phyloP scores from a whole-genome alignment of 2,888 invertebrate genomes.

The Chrysomela aeneicollis region DNA sequence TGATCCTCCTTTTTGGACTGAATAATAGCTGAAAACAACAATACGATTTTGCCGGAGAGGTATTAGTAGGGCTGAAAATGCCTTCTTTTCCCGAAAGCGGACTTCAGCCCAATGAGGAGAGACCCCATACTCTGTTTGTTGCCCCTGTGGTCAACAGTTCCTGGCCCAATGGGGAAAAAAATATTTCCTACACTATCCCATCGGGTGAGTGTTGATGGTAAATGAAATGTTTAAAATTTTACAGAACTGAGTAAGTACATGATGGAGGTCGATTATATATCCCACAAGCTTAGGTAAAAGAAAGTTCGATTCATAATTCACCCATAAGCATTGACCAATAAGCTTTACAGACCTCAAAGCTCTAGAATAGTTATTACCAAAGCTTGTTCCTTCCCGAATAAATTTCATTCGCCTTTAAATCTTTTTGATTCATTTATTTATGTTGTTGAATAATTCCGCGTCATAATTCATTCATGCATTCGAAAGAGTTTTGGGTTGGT shows the following conservation, averaged over 20 bases:
- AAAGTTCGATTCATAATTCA: too few relatives aligned
- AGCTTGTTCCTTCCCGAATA: too few relatives aligned
- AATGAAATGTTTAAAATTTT: background rate
- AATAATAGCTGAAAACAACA: background rate
- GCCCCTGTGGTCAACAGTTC: constrained; percentile 55
- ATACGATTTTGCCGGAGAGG: background rate
- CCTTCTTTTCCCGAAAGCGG: constrained; percentile 51
- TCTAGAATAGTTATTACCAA: too few relatives aligned
- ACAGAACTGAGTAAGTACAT: background rate
- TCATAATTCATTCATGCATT: too few relatives aligned
- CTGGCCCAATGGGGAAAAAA: constrained; percentile 55
- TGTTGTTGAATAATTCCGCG: too few relatives aligned
- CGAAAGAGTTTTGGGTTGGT: too few relatives aligned
- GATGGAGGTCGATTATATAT: too few relatives aligned
- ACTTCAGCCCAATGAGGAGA: constrained; percentile 57
- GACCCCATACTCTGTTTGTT: constrained; percentile 56
- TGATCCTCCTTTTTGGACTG: background rate
- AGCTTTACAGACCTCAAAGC: too few relatives aligned
- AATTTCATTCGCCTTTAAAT: too few relatives aligned
- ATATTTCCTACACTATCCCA: constrained; percentile 59
- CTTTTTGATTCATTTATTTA: too few relatives aligned
- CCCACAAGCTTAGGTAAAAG: too few relatives aligned
- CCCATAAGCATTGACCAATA: too few relatives aligned
- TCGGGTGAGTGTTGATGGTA: constrained; percentile 50
- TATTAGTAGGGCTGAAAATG: constrained; percentile 38